Evolutionary conservation across 2,113 vertebrate genomes (phyloP).

Genomic region (Charina bottae): DNA sequence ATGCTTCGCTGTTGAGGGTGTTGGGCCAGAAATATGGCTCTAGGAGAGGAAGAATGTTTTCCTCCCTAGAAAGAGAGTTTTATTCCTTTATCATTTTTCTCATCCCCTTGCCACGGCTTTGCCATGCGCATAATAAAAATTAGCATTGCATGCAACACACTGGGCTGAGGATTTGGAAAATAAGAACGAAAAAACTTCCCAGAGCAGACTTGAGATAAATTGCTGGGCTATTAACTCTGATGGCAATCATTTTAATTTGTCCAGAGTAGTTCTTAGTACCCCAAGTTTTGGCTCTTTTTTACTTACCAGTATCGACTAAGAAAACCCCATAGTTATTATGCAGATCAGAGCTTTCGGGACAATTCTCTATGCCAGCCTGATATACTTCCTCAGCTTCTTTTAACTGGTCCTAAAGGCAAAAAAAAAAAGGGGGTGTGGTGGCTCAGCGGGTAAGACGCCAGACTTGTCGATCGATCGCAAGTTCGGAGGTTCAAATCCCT

Average conservation of each 20-base stretch:
- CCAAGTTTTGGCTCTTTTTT: constrained; percentile 4
- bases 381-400: constrained; percentile 89
- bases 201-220: not conserved
- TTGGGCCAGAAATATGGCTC: not conserved
- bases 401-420: constrained; percentile 80
- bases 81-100: too few species aligned
- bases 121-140: not conserved
- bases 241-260: not conserved
- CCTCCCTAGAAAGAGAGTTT: too few species aligned
- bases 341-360: constrained; percentile 92
- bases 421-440: too few species aligned
- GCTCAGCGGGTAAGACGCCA: too few species aligned
- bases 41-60: not conserved
- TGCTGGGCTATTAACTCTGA: constrained; percentile 27
- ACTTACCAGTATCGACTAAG: constrained; percentile 91
- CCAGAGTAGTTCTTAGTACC: constrained; percentile 32
- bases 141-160: not conserved
- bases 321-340: constrained; percentile 98
- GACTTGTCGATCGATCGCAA: too few species aligned
- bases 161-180: not conserved
- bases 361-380: constrained; percentile 87
- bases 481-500: too few species aligned
- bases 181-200: not conserved
- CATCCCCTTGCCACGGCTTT: too few species aligned
- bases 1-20: not conserved